phyloP scores from a whole-genome alignment of 1,140 invertebrate species.

The Pissodes strobi region DNA sequence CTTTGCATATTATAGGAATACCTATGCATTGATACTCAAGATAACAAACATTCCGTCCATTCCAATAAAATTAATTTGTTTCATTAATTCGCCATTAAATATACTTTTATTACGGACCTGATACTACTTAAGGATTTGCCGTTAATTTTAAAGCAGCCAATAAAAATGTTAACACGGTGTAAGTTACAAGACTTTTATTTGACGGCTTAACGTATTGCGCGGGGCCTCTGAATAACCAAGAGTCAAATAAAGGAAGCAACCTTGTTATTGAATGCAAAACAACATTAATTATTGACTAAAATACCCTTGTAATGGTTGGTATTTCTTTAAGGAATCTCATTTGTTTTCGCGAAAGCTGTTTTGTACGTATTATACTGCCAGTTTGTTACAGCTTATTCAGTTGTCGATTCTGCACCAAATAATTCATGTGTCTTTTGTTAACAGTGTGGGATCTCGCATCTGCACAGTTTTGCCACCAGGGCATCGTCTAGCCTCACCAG shows the following conservation, averaged over 20 bases:
- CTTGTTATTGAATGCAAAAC: conserved; percentile 26
- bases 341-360: conserved; percentile 1
- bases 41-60: too few relatives aligned
- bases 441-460: conserved; percentile 7
- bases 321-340: conserved; percentile 23
- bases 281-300: conserved; percentile 30
- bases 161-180: conserved; percentile 34
- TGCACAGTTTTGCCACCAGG: too few relatives aligned
- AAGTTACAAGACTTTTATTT: conserved; percentile 38
- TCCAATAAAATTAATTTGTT: too few relatives aligned
- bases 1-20: too few relatives aligned
- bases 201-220: conserved; percentile 29
- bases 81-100: too few relatives aligned
- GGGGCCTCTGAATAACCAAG: conserved; percentile 14
- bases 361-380: conserved; percentile 12
- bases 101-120: too few relatives aligned
- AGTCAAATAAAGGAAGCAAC: conserved; percentile 21
- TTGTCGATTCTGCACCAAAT: conserved; percentile 15
- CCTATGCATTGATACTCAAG: too few relatives aligned
- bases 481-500: too few relatives aligned
- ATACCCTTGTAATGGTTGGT: conserved; percentile 11
- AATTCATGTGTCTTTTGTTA: conserved; percentile 1
- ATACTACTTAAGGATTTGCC: too few relatives aligned
- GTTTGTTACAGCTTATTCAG: conserved; percentile 19
- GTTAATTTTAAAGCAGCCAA: conserved; percentile 29